Percentiles rank a stretch among this genome's conserved stretches.
Conservation (phyloP, 1,140 invertebrate species). For the Drosophila willistoni region DNA sequence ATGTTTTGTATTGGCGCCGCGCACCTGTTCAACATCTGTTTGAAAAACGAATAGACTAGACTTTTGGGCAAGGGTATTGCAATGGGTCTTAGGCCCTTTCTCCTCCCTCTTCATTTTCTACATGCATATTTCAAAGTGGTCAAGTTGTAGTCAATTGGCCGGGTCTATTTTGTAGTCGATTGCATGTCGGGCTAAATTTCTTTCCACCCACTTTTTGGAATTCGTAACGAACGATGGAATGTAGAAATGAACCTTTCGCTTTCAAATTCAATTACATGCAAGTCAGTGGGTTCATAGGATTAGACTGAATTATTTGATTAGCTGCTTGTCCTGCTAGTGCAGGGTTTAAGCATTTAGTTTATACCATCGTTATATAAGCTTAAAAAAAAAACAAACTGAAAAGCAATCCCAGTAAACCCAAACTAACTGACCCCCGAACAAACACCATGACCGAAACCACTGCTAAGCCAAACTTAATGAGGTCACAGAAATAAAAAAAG, state of each 20-base stretch:
- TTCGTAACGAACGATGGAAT: conserved; percentile 48
- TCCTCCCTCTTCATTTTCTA: not conserved
- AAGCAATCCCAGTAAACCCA: conserved; percentile 47
- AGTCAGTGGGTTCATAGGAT: conserved; percentile 26
- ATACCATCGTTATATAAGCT: conserved; percentile 60
- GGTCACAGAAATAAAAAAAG: conserved; percentile 55
- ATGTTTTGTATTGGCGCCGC: too few relatives aligned
- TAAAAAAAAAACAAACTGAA: conserved; percentile 28
- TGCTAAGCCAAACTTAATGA: conserved; percentile 49
- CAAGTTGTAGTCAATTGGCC: conserved; percentile 39
- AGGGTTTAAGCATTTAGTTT: not conserved
- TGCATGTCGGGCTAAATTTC: conserved; percentile 53
- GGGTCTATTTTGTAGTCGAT: conserved; percentile 25
- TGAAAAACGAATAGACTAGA: not conserved
- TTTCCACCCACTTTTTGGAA: conserved; percentile 72
- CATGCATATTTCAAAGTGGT: conserved; percentile 35
- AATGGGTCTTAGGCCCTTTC: not conserved
- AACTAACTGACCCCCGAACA: conserved; percentile 22
- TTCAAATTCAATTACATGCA: conserved; percentile 35
- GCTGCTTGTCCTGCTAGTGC: not conserved
- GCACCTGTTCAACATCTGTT: too few relatives aligned
- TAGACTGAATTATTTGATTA: conserved; percentile 25
- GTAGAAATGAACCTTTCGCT: conserved; percentile 14
- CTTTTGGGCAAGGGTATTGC: not conserved
- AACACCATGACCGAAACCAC: conserved; percentile 2